Percentiles rank a stretch among this genome's conserved stretches.
These are phyloP conservation scores for Orius laevigatus DNA, from an alignment of 1,140 invertebrate species.

Conservation along the genomic window DNA sequence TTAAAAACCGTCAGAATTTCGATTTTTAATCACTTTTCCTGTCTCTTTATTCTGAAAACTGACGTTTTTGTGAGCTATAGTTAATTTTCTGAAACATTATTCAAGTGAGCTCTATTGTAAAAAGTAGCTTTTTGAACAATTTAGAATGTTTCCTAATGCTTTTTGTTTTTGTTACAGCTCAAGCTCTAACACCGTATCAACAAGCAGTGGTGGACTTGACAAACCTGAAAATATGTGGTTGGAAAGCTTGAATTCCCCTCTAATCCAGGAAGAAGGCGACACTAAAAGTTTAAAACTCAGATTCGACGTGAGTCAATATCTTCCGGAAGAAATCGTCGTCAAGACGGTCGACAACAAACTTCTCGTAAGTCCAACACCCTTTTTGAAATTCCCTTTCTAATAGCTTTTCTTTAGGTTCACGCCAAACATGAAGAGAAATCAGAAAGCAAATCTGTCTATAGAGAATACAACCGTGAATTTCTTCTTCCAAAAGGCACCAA, in stretches of 20 bases:
- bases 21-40: neutral
- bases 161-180: slow-evolving; percentile 22
- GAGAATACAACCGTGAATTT: slow-evolving; percentile 92
- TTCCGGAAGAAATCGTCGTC: slow-evolving; percentile 88
- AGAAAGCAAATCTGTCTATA: slow-evolving; percentile 83
- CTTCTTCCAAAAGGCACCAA: slow-evolving; percentile 83
- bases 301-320: slow-evolving; percentile 89
- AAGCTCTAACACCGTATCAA: slow-evolving; percentile 36
- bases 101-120: too few species aligned
- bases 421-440: slow-evolving; percentile 92
- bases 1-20: neutral
- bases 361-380: slow-evolving; percentile 57
- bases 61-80: neutral
- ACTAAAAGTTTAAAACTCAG: slow-evolving; percentile 77
- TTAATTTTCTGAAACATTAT: too few species aligned
- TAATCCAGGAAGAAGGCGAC: slow-evolving; percentile 78
- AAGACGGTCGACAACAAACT: slow-evolving; percentile 93
- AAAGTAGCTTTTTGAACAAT: too few species aligned
- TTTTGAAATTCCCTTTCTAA: too few species aligned
- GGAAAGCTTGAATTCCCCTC: slow-evolving; percentile 73
- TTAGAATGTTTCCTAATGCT: neutral
- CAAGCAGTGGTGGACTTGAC: slow-evolving; percentile 29
- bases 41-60: neutral
- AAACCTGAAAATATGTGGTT: slow-evolving; percentile 42
- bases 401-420: slow-evolving; percentile 68